Base-by-base conservation (phyloP, 2,797 vertebrate species). In the Dipus sagitta region DNA sequence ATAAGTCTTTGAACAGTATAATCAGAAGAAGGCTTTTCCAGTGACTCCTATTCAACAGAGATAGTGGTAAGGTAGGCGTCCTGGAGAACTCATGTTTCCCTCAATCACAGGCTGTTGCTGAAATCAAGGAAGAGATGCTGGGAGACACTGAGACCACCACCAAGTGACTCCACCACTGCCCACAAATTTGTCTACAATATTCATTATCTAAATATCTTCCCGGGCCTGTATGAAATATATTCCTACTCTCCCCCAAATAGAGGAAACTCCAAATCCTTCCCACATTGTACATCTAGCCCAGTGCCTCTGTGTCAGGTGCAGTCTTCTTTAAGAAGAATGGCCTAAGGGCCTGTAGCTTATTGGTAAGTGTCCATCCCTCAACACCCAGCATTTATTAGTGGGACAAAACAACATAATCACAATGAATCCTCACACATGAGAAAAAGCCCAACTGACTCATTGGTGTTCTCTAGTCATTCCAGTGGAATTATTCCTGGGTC, bases 181-280 rank as follows among this genome's bases (percentile, higher is more conserved):
- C 4, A 54, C 24, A 70, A 1, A 15, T 65, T 54, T 80, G 32
- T 11, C 76, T 80, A 64, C 15, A 30, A 52, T 13, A 70, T 58
- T 20, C 42, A 77, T 24, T 12, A 12, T 72, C 14, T 52, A 93
- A 86, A 74, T 15, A 84, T 23, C 84, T 68, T 38, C 20, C 2
- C 75, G 1, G 60, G 1, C 70, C 77, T 79, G 3, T n/a, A 8
- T 68, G 28, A 95, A 91, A 89, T 83, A n/a, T 18, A 54, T 1
- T 60, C 26, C 54, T 9, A 65, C 7, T 54, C 21, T 58, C 8
- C 32, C 11, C 26, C 72, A 80, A 71, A 82, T 34, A 9, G 21
- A 75, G 3, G 28, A 30, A 75, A 65, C 42, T 84, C 52, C 91
- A 87, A 93, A 42, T 77, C 5, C 52, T 91, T 95, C 65, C 13